Evolutionary conservation across 2,797 vertebrate species (phyloP), one percentile per base, ranked within the genome.

Genomic region (Bufotes viridis): DNA sequence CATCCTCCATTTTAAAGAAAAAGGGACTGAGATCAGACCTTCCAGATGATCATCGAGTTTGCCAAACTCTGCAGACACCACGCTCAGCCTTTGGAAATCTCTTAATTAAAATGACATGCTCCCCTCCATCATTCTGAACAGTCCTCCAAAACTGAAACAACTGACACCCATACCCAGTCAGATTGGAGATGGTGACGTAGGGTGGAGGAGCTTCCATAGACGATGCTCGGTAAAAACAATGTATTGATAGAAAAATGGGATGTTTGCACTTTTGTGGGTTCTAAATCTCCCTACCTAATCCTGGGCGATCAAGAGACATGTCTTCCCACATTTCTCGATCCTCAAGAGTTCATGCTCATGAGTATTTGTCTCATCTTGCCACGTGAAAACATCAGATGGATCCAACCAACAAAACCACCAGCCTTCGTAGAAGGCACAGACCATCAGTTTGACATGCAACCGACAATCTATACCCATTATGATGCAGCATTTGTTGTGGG

Each of bases 1-100:
- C 98, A 98, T 92, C 97, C 98, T 92, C 98, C 98, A 93, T 99
- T 99, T 95, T 99, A 97, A 93, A 88, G 67, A n/a, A 65, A 42
- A n/a, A 85, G 42, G 34, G 63, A 82, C 49, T n/a, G 60, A 63
- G 78, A 24, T 82, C 57, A 67, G 2, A 69, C 34, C 53, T 86
- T 69, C 24, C 58, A 89, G 80, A 89, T 53, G 63, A 78, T 83
- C 53, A 82, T 24, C 18, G 88, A 87, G 88, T 87, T 89, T 89
- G 88, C 88, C 88, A 89, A 89, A 87, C 88, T 89, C 88, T 89
- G 81, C 84, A 79, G 63, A 87, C n/a, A 87, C 84, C 85, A 89
- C 42, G 61, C 22, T 89, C 81, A 83, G 88, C 88, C 84, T 89
- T 89, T 85, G 72, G 81, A 82, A 84, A 26, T 61, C 84, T 76